Evolutionary conservation across 2,113 vertebrate species (phyloP).

Genomic region (Turnix velox): DNA sequence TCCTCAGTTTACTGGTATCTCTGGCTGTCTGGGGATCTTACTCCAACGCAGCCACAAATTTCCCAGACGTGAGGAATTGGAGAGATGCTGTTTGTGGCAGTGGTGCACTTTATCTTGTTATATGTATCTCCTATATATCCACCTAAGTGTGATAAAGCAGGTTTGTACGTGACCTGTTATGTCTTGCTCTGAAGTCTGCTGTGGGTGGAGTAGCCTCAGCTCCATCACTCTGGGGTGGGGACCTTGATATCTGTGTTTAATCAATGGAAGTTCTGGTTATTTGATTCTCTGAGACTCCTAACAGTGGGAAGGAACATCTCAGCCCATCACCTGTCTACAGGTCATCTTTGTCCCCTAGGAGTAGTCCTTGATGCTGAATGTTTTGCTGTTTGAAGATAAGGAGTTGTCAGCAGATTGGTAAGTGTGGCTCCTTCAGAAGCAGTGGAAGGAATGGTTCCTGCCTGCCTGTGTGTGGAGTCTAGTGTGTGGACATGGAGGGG

Average conservation of each 20-base stretch:
- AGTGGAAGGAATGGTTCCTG: background rate
- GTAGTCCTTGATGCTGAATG: background rate
- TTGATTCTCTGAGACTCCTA: background rate
- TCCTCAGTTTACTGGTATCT: background rate
- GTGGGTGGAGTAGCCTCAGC: background rate
- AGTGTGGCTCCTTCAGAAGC: background rate
- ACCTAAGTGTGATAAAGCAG: background rate
- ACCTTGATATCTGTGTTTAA: background rate
- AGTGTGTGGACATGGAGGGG: background rate
- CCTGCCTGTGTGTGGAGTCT: background rate
- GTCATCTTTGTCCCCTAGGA: background rate
- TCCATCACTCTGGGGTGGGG: background rate
- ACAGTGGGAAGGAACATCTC: background rate
- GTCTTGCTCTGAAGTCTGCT: background rate
- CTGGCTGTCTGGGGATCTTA: background rate
- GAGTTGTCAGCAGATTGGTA: background rate
- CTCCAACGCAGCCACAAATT: background rate
- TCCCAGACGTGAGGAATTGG: background rate
- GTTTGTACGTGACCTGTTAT: background rate
- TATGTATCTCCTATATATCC: background rate
- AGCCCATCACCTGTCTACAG: fast-evolving
- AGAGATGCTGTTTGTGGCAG: background rate
- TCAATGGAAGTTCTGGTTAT: background rate
- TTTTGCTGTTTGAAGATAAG: background rate
- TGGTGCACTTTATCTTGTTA: background rate